Conservation (phyloP, 2,113 vertebrate species). For the Petromus typicus region DNA sequence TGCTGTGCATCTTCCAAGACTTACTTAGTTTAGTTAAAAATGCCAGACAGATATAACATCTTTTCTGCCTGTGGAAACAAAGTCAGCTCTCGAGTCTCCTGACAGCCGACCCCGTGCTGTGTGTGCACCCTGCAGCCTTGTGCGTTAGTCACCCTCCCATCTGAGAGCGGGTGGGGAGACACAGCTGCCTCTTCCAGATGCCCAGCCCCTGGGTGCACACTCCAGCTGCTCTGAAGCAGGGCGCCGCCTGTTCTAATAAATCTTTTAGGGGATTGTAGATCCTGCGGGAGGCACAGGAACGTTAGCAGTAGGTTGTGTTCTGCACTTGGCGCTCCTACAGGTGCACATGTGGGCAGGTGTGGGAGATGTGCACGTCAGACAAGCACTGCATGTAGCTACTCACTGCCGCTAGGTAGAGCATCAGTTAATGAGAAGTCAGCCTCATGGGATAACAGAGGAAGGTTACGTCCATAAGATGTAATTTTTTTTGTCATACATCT, state of each 20-base stretch:
- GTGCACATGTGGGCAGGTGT: background rate
- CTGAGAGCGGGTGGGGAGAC: background rate
- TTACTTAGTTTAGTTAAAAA: slow-evolving; percentile 17
- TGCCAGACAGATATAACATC: background rate
- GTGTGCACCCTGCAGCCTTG: background rate
- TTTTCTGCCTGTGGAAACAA: background rate
- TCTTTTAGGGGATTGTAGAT: background rate
- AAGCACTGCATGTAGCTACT: background rate
- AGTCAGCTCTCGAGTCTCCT: background rate
- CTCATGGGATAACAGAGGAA: background rate
- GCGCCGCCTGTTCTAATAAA: background rate
- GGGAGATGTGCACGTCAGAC: background rate
- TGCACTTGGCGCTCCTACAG: background rate
- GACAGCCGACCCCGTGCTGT: background rate
- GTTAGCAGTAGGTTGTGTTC: background rate
- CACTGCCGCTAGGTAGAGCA: background rate
- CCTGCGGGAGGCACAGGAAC: background rate
- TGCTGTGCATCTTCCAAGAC: background rate
- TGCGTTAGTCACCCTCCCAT: background rate
- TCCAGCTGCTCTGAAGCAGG: background rate
- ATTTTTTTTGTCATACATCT: background rate
- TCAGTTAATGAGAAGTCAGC: background rate
- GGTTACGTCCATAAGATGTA: background rate
- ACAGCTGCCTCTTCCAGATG: background rate
- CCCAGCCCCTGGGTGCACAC: background rate